Percentiles rank a stretch among this genome's conserved stretches.
Evolutionary conservation across 1,140 invertebrate genomes (phyloP).

Genomic region (Hylaeus volcanicus): DNA sequence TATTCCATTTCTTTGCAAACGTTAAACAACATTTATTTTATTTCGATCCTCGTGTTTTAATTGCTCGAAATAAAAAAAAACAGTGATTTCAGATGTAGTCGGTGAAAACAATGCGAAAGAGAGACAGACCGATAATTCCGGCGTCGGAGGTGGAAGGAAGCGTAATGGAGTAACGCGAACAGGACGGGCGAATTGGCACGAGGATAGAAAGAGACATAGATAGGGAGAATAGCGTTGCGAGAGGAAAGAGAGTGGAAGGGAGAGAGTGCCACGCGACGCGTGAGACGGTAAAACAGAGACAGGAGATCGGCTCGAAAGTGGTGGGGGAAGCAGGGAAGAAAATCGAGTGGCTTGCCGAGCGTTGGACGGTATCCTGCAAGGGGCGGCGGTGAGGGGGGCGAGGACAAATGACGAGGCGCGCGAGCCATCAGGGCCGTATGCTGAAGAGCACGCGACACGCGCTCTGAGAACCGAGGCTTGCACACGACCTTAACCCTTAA

Average conservation of each 20-base stretch:
- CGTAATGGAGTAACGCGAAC: constrained; percentile 10
- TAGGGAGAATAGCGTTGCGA: background rate
- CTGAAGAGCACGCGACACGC: constrained; percentile 57
- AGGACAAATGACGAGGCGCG: constrained; percentile 64
- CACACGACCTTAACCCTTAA: constrained; percentile 24
- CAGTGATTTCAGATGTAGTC: background rate
- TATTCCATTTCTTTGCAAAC: no score
- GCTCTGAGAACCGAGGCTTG: constrained; percentile 29
- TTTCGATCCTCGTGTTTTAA: no score
- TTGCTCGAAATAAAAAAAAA: background rate
- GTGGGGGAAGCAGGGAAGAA: constrained; percentile 3
- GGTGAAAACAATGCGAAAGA: constrained; percentile 20
- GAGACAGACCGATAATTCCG: background rate
- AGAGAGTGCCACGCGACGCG: constrained; percentile 53
- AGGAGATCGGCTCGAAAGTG: constrained; percentile 5
- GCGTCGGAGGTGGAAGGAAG: constrained; percentile 17
- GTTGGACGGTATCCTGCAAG: constrained; percentile 24
- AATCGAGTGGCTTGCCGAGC: constrained; percentile 39
- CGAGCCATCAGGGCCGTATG: constrained; percentile 64
- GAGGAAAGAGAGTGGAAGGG: constrained; percentile 25
- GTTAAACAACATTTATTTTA: no score
- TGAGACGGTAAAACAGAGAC: constrained; percentile 14
- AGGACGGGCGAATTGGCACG: background rate
- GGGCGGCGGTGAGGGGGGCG: constrained; percentile 12
- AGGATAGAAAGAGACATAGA: background rate